These are phyloP conservation scores for Xestia xanthographa DNA, from an alignment of 2,888 invertebrate genomes.

Conservation along the genomic window DNA sequence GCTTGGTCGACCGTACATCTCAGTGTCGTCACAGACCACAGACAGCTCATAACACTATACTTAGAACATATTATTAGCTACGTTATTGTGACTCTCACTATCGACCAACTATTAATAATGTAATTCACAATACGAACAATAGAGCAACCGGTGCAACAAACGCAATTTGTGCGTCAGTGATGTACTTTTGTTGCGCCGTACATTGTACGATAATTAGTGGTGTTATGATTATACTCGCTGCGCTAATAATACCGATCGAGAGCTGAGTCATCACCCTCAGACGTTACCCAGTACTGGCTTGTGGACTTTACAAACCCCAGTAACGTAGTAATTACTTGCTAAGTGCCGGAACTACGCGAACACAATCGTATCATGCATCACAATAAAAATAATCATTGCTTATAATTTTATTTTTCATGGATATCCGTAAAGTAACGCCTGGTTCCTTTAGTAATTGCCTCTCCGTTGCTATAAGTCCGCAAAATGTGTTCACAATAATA, in stretches of 20 bases:
- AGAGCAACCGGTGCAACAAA: no score
- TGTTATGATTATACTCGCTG: neutral
- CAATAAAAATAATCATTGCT: conserved; percentile 9
- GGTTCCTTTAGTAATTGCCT: neutral
- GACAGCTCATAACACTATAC: neutral
- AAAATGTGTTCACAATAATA: neutral
- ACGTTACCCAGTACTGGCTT: neutral
- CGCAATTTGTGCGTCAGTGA: neutral
- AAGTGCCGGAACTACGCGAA: conserved; percentile 19
- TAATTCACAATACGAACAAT: conserved; percentile 1
- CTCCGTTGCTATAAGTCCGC: neutral
- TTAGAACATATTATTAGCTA: neutral
- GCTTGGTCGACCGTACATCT: no score
- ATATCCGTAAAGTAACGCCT: neutral
- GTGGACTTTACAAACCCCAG: neutral
- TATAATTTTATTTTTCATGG: neutral
- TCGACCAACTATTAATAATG: neutral
- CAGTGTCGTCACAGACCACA: neutral
- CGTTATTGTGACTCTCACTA: neutral
- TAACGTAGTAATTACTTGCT: neutral
- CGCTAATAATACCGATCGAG: neutral
- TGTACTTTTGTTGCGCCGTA: neutral
- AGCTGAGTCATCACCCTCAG: neutral
- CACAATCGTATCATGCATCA: conserved; percentile 4
- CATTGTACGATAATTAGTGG: conserved; percentile 4